Evolutionary conservation across 2,888 invertebrate species (phyloP).

Genomic region (Sinohyriopsis cumingii): DNA sequence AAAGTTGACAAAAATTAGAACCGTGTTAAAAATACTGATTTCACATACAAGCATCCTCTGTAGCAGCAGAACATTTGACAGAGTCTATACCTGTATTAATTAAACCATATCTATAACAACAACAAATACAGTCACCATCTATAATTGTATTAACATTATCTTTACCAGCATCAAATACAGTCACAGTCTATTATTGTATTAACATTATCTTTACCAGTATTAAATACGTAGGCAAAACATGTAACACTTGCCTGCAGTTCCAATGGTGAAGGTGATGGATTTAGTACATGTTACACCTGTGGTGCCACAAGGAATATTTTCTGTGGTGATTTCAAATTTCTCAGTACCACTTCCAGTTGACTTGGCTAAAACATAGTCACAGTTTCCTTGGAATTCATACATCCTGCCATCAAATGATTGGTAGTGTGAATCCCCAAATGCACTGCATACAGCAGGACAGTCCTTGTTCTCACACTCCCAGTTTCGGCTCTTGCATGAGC

Average conservation of each 20-base stretch:
- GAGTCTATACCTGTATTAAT: too few species aligned
- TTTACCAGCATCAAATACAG: too few species aligned
- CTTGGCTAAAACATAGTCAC: conserved; percentile 86
- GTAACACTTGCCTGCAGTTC: conserved; percentile 41
- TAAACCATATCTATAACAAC: too few species aligned
- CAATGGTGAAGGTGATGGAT: conserved; percentile 75
- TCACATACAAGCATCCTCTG: too few species aligned
- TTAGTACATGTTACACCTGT: conserved; percentile 91
- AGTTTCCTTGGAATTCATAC: conserved; percentile 91
- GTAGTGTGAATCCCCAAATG: conserved; percentile 94
- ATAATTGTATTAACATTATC: too few species aligned
- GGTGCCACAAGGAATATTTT: conserved; percentile 90
- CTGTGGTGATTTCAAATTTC: conserved; percentile 79
- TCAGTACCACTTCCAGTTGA: conserved; percentile 45
- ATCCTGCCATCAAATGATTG: conserved; percentile 87
- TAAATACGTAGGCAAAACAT: too few species aligned
- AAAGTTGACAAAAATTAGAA: too few species aligned
- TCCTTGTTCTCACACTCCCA: conserved; percentile 85
- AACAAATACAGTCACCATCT: too few species aligned
- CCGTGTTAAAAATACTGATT: too few species aligned
- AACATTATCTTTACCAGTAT: too few species aligned
- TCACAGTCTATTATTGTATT: too few species aligned
- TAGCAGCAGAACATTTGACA: too few species aligned
- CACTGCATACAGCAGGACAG: conserved; percentile 82
- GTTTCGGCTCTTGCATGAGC: conserved; percentile 76